Evolutionary conservation across 2,113 vertebrate genomes (phyloP).

Genomic region (Caranx ignobilis): DNA sequence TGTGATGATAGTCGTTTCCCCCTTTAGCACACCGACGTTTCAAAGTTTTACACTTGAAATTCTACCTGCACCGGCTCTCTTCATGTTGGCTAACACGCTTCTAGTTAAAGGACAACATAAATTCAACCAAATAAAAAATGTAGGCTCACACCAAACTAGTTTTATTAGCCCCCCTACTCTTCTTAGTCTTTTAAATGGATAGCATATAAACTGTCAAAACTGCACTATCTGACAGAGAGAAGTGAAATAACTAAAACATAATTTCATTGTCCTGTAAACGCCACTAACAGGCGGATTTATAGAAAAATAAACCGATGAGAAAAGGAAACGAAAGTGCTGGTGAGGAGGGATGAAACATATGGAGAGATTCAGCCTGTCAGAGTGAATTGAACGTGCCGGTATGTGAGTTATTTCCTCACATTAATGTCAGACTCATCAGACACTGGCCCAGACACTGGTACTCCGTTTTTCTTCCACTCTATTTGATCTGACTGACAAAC

Average conservation of each 20-base stretch:
- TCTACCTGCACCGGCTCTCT: neutral
- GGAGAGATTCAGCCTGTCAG: neutral
- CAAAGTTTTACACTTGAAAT: constrained; percentile 37
- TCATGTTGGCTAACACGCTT: neutral
- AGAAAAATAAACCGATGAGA: neutral
- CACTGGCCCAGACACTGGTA: neutral
- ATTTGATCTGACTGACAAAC: constrained; percentile 6
- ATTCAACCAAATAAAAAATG: neutral
- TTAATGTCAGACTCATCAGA: constrained; percentile 18
- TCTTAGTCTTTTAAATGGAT: neutral
- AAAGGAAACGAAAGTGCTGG: neutral
- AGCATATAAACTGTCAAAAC: neutral
- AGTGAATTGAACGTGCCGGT: neutral
- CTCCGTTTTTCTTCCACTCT: neutral
- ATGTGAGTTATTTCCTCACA: neutral
- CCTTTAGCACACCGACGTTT: constrained; percentile 15
- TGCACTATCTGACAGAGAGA: neutral
- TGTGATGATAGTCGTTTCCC: constrained; percentile 49
- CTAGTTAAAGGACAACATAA: neutral
- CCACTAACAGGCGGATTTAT: neutral
- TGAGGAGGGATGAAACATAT: neutral
- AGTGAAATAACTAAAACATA: neutral
- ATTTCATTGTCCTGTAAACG: neutral
- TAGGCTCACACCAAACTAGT: neutral
- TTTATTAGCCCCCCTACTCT: neutral